Percentiles rank a stretch among this genome's conserved stretches.
Evolutionary conservation across 2,888 invertebrate species (phyloP).

Genomic region (Oxyteleia sp.): DNA sequence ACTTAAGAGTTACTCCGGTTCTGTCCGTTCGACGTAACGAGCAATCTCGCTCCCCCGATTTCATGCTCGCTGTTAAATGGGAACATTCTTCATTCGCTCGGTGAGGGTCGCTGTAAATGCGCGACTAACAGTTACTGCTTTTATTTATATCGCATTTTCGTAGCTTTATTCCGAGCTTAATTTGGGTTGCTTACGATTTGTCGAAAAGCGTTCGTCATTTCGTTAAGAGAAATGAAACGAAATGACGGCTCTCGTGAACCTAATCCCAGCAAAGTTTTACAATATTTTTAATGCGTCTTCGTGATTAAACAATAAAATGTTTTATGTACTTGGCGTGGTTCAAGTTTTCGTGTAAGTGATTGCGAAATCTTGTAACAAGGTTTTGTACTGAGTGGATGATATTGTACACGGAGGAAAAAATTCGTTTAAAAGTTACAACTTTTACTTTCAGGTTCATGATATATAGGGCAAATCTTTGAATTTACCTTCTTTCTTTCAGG

Average conservation of each 20-base stretch:
- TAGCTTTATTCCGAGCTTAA: not conserved
- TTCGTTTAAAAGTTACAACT: too few relatives aligned
- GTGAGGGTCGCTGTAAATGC: constrained; percentile 15
- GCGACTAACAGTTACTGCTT: constrained; percentile 1
- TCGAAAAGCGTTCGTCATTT: not conserved
- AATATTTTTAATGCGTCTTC: not conserved
- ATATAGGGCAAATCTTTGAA: too few relatives aligned
- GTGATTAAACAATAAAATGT: not conserved
- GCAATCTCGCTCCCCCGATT: constrained; percentile 28
- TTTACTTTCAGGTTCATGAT: too few relatives aligned
- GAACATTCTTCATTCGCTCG: constrained; percentile 29
- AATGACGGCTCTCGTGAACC: not conserved
- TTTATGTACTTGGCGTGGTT: not conserved
- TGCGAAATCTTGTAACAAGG: too few relatives aligned
- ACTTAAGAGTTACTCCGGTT: constrained; percentile 15
- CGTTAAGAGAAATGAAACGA: not conserved
- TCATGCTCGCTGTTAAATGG: constrained; percentile 21
- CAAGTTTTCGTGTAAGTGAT: too few relatives aligned
- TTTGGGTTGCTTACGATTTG: not conserved
- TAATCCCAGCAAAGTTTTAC: not conserved
- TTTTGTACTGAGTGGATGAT: too few relatives aligned
- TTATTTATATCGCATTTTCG: constrained; percentile 14
- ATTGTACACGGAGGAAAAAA: too few relatives aligned
- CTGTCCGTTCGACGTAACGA: constrained; percentile 36
- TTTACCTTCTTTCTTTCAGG: too few relatives aligned